Percentiles rank a stretch among this genome's conserved stretches.
Conservation (phyloP, 1,140 invertebrate genomes). For the Stegodyphus dumicola region DNA sequence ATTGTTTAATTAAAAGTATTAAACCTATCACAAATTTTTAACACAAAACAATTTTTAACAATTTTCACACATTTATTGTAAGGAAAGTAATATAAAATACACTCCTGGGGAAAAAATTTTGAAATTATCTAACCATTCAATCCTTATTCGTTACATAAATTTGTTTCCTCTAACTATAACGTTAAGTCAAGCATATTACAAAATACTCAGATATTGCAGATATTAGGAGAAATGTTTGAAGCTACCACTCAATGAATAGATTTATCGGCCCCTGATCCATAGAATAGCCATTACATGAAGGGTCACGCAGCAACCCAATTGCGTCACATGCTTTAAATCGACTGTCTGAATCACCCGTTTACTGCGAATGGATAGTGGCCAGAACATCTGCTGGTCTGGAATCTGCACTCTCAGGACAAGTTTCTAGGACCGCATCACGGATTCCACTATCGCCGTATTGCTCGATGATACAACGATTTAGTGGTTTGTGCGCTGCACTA, state of each 20-base stretch:
- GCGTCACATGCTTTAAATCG: constrained; percentile 51
- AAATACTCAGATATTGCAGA: not conserved
- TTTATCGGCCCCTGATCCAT: constrained; percentile 46
- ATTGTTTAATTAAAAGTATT: too few relatives aligned
- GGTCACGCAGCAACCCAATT: constrained; percentile 48
- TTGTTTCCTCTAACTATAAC: not conserved
- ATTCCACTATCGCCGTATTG: constrained; percentile 14
- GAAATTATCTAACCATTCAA: too few relatives aligned
- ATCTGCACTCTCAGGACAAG: constrained; percentile 20
- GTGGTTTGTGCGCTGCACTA: not conserved
- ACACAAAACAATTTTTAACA: too few relatives aligned
- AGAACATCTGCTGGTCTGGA: constrained; percentile 37
- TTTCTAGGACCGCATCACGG: constrained; percentile 2
- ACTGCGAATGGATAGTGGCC: constrained; percentile 33
- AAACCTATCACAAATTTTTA: too few relatives aligned
- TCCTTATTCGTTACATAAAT: too few relatives aligned
- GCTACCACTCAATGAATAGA: constrained; percentile 48
- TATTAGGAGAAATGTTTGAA: constrained; percentile 37
- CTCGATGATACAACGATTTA: not conserved
- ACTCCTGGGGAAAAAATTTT: too few relatives aligned
- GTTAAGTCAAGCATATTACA: not conserved
- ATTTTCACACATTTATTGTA: too few relatives aligned
- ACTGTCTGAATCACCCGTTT: constrained; percentile 57
- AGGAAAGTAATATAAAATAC: too few relatives aligned
- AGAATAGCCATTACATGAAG: constrained; percentile 51